Percentiles rank a stretch among this genome's conserved stretches.
phyloP scores from a whole-genome alignment of 2,888 invertebrate genomes.

The Trichogramma evanescens region DNA sequence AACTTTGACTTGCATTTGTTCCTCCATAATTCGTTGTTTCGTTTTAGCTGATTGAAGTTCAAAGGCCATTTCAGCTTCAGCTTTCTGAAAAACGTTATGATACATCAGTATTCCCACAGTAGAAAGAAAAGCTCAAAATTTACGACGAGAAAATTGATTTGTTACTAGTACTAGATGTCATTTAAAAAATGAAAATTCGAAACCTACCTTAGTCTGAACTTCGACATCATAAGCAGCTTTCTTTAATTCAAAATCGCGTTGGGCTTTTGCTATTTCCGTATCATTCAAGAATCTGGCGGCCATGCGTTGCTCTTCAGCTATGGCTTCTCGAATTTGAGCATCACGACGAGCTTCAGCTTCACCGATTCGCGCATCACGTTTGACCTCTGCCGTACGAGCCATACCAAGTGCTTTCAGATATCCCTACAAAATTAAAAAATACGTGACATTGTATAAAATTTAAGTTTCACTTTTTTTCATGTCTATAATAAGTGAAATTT shows the following conservation, averaged over 20 bases:
- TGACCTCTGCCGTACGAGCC: slow-evolving; percentile 91
- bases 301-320: slow-evolving; percentile 95
- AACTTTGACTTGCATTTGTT: slow-evolving; percentile 93
- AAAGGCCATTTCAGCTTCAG: slow-evolving; percentile 90
- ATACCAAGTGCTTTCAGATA: slow-evolving; percentile 90
- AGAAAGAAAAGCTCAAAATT: slow-evolving; percentile 5
- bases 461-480: too few relatives aligned
- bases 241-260: slow-evolving; percentile 92
- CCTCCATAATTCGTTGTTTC: slow-evolving; percentile 90
- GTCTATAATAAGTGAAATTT: too few relatives aligned
- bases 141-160: slow-evolving; percentile 6
- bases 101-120: neutral
- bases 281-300: slow-evolving; percentile 90
- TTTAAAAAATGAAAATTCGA: slow-evolving; percentile 26
- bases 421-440: slow-evolving; percentile 53
- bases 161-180: too few relatives aligned
- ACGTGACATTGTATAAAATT: neutral
- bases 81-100: slow-evolving; percentile 51
- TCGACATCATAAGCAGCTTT: slow-evolving; percentile 96
- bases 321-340: slow-evolving; percentile 87
- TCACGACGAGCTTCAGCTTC: slow-evolving; percentile 93
- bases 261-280: slow-evolving; percentile 94
- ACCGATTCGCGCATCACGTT: slow-evolving; percentile 91
- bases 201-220: slow-evolving; percentile 79
- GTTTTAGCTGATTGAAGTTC: slow-evolving; percentile 93